These are phyloP conservation scores for Megastigmus dorsalis DNA, from an alignment of 2,888 invertebrate species.

Conservation along the genomic window DNA sequence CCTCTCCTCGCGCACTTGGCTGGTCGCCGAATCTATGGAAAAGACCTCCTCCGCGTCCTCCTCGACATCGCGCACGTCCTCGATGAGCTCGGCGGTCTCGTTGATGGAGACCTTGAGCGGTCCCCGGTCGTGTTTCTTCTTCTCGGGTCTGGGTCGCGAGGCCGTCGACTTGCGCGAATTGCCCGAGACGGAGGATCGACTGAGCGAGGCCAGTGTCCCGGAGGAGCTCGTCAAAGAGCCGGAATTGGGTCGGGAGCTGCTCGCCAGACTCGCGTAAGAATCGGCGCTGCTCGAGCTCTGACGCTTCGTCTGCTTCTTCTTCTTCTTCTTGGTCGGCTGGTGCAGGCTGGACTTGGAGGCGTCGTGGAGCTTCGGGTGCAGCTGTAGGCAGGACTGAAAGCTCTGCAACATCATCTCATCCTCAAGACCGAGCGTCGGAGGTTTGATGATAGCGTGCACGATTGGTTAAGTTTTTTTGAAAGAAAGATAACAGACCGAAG, in stretches of 20 bases:
- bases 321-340: conserved; percentile 44
- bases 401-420: conserved; percentile 59
- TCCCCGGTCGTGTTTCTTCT: conserved; percentile 69
- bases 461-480: conserved; percentile 1
- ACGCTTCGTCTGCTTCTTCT: conserved; percentile 2
- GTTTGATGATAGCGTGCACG: conserved; percentile 5
- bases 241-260: conserved; percentile 65
- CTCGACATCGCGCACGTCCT: conserved; percentile 61
- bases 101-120: conserved; percentile 74
- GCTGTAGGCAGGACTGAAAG: conserved; percentile 57
- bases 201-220: conserved; percentile 59
- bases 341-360: conserved; percentile 25
- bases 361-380: conserved; percentile 55
- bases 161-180: conserved; percentile 10
- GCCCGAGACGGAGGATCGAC: conserved; percentile 64
- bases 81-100: conserved; percentile 74
- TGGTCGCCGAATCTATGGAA: conserved; percentile 37
- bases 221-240: conserved; percentile 67
- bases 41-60: conserved; percentile 7
- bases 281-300: conserved; percentile 63
- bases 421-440: conserved; percentile 37
- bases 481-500: conserved; percentile 17
- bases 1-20: conserved; percentile 17
- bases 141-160: conserved; percentile 63
- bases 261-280: conserved; percentile 63